These are phyloP conservation scores for Villa cingulata DNA, from an alignment of 2,888 invertebrate species.

Conservation along the genomic window DNA sequence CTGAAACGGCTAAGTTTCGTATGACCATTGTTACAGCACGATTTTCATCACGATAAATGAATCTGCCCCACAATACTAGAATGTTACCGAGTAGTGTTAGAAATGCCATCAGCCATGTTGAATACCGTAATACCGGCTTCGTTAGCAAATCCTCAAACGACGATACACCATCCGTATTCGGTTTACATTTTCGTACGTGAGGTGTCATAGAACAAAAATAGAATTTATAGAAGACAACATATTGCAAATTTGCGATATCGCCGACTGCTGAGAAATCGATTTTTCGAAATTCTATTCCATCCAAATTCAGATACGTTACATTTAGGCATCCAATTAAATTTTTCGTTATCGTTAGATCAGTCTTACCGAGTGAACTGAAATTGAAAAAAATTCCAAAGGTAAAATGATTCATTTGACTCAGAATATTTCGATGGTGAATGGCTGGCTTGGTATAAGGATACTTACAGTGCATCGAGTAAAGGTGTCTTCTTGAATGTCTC, in stretches of 20 bases:
- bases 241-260: conserved; percentile 37
- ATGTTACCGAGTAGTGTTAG: conserved; percentile 48
- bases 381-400: conserved; percentile 1
- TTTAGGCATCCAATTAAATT: conserved; percentile 24
- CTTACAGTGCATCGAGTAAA: conserved; percentile 41
- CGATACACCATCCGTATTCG: conserved; percentile 50
- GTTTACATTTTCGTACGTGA: conserved; percentile 42
- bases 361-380: conserved; percentile 34
- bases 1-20: conserved; percentile 50
- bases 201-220: conserved; percentile 49
- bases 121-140: conserved; percentile 42
- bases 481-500: conserved; percentile 33
- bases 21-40: conserved; percentile 48
- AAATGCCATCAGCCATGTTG: conserved; percentile 48
- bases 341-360: conserved; percentile 25
- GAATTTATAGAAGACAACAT: conserved; percentile 48
- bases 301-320: conserved; percentile 36
- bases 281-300: conserved; percentile 38
- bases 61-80: conserved; percentile 47
- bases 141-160: conserved; percentile 45
- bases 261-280: conserved; percentile 40
- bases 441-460: conserved; percentile 18
- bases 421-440: background rate
- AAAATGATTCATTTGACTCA: no score
- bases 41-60: conserved; percentile 47